A percentile compares a stretch with the other conserved stretches of the same genome.
Evolutionary conservation across 2,888 invertebrate species (phyloP).

Genomic region (Rotaria sp.): DNA sequence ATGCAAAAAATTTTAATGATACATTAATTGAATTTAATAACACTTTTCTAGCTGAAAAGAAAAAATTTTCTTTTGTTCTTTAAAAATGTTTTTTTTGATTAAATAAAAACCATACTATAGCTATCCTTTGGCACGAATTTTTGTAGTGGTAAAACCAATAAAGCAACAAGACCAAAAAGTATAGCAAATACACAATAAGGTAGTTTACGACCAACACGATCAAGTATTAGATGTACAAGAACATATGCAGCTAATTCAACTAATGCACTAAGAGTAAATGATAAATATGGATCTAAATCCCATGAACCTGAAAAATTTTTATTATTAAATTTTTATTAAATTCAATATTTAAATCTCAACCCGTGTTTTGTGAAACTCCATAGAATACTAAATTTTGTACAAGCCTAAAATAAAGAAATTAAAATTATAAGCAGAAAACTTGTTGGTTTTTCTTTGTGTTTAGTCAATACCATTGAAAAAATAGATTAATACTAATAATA

Average conservation of each 20-base stretch:
- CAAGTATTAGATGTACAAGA: conserved; percentile 61
- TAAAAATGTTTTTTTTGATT: no score
- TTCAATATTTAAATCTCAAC: neutral
- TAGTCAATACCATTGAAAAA: conserved; percentile 2
- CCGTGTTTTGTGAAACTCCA: conserved; percentile 34
- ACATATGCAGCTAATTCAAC: conserved; percentile 70
- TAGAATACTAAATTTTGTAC: conserved; percentile 40
- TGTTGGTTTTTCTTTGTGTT: neutral
- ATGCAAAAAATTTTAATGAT: conserved; percentile 34
- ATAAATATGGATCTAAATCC: conserved; percentile 62
- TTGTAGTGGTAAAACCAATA: conserved; percentile 2
- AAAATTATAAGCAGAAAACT: neutral
- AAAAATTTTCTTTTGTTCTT: neutral
- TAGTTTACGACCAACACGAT: conserved; percentile 66
- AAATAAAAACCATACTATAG: neutral
- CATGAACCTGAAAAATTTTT: neutral
- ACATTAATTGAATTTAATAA: neutral
- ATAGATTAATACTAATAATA: neutral
- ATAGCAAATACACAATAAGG: conserved; percentile 67
- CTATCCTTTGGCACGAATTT: neutral
- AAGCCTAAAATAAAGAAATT: conserved; percentile 13
- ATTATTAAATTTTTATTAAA: neutral
- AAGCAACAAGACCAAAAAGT: conserved; percentile 45
- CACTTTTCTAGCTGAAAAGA: neutral
- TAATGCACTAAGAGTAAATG: conserved; percentile 68